Evolutionary conservation across 2,797 vertebrate species (phyloP).

Genomic region (Paedocypris micromegethes): DNA sequence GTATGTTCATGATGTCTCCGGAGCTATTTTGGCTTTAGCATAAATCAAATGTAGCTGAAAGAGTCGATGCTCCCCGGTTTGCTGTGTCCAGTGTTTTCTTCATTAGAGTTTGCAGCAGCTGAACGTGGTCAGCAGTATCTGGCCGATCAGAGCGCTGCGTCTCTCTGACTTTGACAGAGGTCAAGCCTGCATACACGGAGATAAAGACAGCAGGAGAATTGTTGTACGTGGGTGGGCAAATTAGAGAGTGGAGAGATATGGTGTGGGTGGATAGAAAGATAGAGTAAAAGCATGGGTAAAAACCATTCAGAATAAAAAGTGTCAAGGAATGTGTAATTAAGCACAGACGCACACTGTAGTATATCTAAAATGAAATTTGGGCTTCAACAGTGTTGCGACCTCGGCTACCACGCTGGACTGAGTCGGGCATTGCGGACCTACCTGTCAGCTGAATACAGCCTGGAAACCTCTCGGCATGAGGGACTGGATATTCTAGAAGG

Average conservation of each 20-base stretch:
- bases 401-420: constrained; percentile 95
- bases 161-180: constrained; percentile 45
- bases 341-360: neutral
- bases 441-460: constrained; percentile 90
- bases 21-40: too few species aligned
- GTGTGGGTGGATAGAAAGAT: constrained; percentile 9
- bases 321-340: too few species aligned
- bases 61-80: constrained; percentile 11
- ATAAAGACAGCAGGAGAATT: constrained; percentile 41
- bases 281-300: constrained; percentile 29
- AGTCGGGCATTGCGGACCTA: constrained; percentile 90
- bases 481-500: constrained; percentile 94
- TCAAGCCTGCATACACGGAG: constrained; percentile 35
- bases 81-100: constrained; percentile 34
- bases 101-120: constrained; percentile 39
- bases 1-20: too few species aligned
- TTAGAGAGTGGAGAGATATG: constrained; percentile 2
- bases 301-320: constrained; percentile 22
- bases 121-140: constrained; percentile 44
- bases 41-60: too few species aligned
- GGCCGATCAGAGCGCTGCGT: constrained; percentile 23
- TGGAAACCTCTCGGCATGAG: constrained; percentile 91
- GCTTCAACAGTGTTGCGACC: constrained; percentile 86
- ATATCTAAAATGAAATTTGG: neutral
- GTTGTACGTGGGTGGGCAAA: constrained; percentile 22